Evolutionary conservation across 2,797 vertebrate species (phyloP).

Genomic region (Arctocebus calabarensis): DNA sequence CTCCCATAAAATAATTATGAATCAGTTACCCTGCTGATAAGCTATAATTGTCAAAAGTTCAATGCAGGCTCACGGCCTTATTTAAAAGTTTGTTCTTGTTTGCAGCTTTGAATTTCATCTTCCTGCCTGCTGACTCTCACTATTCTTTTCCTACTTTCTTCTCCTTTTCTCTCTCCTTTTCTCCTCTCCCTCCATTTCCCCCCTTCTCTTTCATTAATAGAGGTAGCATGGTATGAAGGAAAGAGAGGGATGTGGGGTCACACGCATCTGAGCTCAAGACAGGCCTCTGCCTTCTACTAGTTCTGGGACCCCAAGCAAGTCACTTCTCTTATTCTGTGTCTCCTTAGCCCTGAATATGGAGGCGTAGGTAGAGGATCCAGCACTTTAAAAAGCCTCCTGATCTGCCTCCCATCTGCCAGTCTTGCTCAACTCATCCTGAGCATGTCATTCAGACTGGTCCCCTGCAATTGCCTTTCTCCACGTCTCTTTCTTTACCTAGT

Average conservation of each 20-base stretch:
- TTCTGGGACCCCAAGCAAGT: background rate
- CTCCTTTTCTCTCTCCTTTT: background rate
- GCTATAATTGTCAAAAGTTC: slow-evolving; percentile 77
- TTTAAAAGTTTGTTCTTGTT: slow-evolving; percentile 59
- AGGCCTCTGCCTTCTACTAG: background rate
- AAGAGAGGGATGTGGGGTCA: background rate
- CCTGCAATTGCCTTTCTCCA: background rate
- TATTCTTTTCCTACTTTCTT: background rate
- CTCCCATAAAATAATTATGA: slow-evolving; percentile 83
- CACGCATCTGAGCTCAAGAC: background rate
- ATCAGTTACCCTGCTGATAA: slow-evolving; percentile 78
- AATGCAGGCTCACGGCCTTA: slow-evolving; percentile 46
- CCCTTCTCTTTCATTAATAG: background rate
- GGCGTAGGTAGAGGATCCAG: too few relatives aligned
- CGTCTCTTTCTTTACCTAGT: background rate
- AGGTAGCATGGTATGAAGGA: background rate
- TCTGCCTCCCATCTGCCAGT: background rate
- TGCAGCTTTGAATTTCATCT: slow-evolving; percentile 43
- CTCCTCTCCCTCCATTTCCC: background rate
- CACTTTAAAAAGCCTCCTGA: background rate
- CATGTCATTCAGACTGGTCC: fast-evolving
- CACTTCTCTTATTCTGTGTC: background rate
- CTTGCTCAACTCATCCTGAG: background rate
- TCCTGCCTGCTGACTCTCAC: background rate
- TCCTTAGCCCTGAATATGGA: background rate